A percentile compares a stretch with the other conserved stretches of the same genome.
These are phyloP conservation scores for Sinocyclocheilus anophthalmus DNA, from an alignment of 2,113 vertebrate species.

Conservation along the genomic window DNA sequence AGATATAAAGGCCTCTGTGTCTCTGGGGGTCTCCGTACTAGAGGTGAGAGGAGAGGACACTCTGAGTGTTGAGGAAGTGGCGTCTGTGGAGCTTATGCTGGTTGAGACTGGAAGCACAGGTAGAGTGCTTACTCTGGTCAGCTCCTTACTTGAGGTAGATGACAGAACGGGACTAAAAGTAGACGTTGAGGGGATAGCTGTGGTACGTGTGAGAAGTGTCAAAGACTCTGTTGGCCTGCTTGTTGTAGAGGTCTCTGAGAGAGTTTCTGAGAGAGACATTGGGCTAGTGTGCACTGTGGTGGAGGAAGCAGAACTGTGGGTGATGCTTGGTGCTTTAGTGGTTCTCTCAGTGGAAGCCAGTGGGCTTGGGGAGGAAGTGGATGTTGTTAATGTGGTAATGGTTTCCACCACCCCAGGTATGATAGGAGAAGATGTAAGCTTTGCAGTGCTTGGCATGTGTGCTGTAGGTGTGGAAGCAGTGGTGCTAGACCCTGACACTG, in stretches of 20 bases:
- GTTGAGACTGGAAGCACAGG: slow-evolving; percentile 33
- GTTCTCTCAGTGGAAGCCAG: slow-evolving; percentile 47
- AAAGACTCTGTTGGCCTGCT: slow-evolving; percentile 10
- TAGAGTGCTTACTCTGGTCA: slow-evolving; percentile 48
- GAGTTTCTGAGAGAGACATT: slow-evolving; percentile 34
- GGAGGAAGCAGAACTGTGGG: slow-evolving; percentile 11
- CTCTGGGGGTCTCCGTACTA: slow-evolving; percentile 38
- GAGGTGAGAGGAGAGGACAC: slow-evolving; percentile 39
- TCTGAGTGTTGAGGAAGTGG: slow-evolving; percentile 55
- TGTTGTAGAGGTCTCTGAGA: slow-evolving; percentile 17
- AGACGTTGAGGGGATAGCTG: not conserved
- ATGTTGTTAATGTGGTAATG: slow-evolving; percentile 55
- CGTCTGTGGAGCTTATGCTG: slow-evolving; percentile 45
- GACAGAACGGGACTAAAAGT: slow-evolving; percentile 29
- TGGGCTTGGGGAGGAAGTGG: slow-evolving; percentile 38
- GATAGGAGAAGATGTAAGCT: slow-evolving; percentile 38
- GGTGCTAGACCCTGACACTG: slow-evolving; percentile 22
- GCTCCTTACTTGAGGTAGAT: slow-evolving; percentile 31
- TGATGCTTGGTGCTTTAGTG: slow-evolving; percentile 8
- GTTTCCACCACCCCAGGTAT: slow-evolving; percentile 58
- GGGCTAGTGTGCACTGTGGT: slow-evolving; percentile 59
- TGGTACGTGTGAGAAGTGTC: slow-evolving; percentile 49
- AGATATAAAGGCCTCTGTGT: slow-evolving; percentile 45
- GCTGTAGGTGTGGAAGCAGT: slow-evolving; percentile 14
- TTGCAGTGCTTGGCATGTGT: slow-evolving; percentile 24